Evolutionary conservation across 23 tunicate genomes (phyloP), one percentile per base, ranked within the genome.

Genomic region (Diplosoma virens): DNA sequence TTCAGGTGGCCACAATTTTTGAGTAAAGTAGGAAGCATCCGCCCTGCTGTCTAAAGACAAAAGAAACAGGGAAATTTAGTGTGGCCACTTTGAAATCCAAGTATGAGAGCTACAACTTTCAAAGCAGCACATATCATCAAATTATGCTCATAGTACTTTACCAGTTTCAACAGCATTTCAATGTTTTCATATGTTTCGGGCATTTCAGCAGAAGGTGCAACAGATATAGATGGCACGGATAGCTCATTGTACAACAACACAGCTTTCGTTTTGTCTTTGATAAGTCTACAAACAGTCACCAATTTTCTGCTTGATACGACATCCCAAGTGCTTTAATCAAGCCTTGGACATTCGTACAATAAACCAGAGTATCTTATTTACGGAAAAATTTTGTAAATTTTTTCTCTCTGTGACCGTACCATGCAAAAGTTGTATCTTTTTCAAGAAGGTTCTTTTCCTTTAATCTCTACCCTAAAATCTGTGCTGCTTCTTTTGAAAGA

Each of bases 401-500:
- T 72, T 25, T 72, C 25, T 48, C 61, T 47, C 78, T 47, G 69
- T 76, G 23, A 30, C 18, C 50, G 81, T 58, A 58, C 69, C 53
- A 56, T 7, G 70, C 50, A 59, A 58, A 76, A 65, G 9, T 65
- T 71, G 77, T 54, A 30, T 37, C 66, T 9, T 29, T 53, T 74
- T 74, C 66, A 0, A 74, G 79, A 27, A 74, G 67, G 29, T 74
- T 74, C 35, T 54, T 52, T 74, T 74, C 64, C n/a, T 53, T 58
- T 33, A 58, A 35, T 35, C 71, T 59, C 35, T 69, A 76, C 28
- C 29, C 55, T 22, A 76, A 59, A 58, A 76, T 26, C 33, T 76
- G 53, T 76, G 50, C 81, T 17, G 50, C 26, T 59, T 76, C 52
- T 0, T 76, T 76, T 33, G 69, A 76, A 35, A 59, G 69, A 33